A percentile compares a stretch with the other conserved stretches of the same genome.
Evolutionary conservation across 35 echinoderm and acorn worm species (phyloP).

Genomic region (Apostichopus parvimensis): DNA sequence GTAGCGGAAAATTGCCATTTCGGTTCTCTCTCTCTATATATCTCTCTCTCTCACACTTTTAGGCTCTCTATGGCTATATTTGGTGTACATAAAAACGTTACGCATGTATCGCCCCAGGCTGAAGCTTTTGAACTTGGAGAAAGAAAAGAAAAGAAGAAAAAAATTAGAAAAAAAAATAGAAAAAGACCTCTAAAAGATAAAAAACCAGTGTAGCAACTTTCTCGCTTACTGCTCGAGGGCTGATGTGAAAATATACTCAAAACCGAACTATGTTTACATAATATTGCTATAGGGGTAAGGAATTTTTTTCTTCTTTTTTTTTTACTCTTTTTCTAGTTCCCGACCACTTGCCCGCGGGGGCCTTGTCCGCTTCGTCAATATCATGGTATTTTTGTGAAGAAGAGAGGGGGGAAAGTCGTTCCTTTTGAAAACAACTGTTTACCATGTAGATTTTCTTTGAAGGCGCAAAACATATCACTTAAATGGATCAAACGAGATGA

Average conservation of each 20-base stretch:
- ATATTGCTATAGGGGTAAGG: constrained; percentile 14
- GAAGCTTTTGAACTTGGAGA: constrained; percentile 8
- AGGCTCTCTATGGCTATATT: neutral
- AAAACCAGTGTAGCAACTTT: constrained; percentile 22
- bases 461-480: constrained; percentile 12
- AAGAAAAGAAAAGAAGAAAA: neutral
- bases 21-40: neutral
- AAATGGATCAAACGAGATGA: constrained; percentile 13
- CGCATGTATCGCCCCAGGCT: constrained; percentile 44
- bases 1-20: constrained; percentile 45
- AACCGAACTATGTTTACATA: constrained; percentile 32
- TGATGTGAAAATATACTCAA: neutral
- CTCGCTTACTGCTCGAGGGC: neutral
- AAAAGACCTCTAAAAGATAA: too few relatives aligned
- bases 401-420: neutral
- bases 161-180: neutral
- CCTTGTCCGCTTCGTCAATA: neutral
- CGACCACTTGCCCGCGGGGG: constrained; percentile 4
- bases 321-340: neutral
- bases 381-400: neutral
- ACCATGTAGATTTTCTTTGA: constrained; percentile 19
- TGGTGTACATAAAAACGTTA: neutral
- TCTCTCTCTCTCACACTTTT: neutral
- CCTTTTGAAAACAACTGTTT: constrained; percentile 31
- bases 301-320: neutral